These are phyloP conservation scores for Tympanoctomys barrerae DNA, from an alignment of 2,797 vertebrate species.

Conservation along the genomic window DNA sequence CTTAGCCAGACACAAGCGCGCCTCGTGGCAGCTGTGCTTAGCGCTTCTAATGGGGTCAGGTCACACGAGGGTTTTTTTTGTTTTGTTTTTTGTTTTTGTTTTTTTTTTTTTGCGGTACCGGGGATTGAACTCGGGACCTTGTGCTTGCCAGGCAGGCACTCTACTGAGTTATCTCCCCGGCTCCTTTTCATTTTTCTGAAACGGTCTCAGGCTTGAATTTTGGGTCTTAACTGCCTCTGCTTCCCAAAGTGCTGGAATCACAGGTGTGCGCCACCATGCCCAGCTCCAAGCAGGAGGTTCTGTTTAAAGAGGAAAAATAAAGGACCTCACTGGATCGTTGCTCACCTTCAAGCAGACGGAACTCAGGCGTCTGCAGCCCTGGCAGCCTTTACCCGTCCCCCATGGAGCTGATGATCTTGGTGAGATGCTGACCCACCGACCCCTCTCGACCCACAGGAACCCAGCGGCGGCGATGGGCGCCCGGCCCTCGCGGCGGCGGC, in stretches of 20 bases:
- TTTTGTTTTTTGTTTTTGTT: too few relatives aligned
- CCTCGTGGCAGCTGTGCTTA: not conserved
- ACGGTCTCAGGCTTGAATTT: not conserved
- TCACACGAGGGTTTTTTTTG: not conserved
- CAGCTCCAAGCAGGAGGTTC: not conserved
- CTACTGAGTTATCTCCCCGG: too few relatives aligned
- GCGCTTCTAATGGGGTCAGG: not conserved
- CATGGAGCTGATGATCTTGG: not conserved
- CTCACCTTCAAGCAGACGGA: not conserved
- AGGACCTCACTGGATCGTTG: not conserved
- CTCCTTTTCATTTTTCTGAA: not conserved
- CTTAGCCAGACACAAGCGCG: not conserved
- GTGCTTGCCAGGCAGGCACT: too few relatives aligned
- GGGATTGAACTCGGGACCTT: too few relatives aligned
- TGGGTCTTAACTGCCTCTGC: not conserved
- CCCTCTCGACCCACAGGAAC: conserved; percentile 46
- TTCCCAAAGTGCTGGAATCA: not conserved
- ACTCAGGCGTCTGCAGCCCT: not conserved
- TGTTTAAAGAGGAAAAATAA: not conserved
- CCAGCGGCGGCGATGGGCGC: conserved; percentile 49
- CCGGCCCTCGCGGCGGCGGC: not conserved
- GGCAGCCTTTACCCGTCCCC: not conserved
- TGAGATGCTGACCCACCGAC: not conserved
- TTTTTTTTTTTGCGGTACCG: too few relatives aligned
- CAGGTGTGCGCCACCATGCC: not conserved